Conservation (phyloP, 2,113 vertebrate species). For the Pangasianodon gigas region DNA sequence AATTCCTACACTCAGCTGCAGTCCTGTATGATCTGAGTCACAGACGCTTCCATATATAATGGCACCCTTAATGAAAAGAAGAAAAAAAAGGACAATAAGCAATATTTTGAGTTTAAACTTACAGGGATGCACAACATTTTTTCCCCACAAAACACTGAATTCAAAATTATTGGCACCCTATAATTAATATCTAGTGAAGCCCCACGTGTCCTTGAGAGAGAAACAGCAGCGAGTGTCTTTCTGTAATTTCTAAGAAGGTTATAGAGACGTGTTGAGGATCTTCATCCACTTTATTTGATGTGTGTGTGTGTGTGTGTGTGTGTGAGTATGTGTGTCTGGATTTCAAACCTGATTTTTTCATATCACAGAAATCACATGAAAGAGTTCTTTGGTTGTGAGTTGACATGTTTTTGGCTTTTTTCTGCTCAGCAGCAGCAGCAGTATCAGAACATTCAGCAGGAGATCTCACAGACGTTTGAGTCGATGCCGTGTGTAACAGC, state of each 20-base stretch:
- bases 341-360: no score
- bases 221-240: not conserved
- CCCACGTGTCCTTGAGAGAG: not conserved
- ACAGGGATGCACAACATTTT: not conserved
- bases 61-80: not conserved
- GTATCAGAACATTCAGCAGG: constrained; percentile 25
- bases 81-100: not conserved
- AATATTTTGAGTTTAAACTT: not conserved
- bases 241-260: not conserved
- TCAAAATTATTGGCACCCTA: not conserved
- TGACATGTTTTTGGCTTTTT: not conserved
- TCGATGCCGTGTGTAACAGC: not conserved
- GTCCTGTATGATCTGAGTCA: not conserved
- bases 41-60: not conserved
- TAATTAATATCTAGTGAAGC: not conserved
- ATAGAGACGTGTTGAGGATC: not conserved
- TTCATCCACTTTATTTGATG: not conserved
- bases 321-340: not conserved
- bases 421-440: not conserved
- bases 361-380: no score
- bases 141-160: not conserved
- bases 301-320: not conserved
- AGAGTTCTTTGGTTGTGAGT: no score
- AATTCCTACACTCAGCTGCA: not conserved
- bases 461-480: not conserved